These are phyloP conservation scores for Muschampia plurimacula DNA, from an alignment of 2,888 invertebrate species.

Conservation along the genomic window DNA sequence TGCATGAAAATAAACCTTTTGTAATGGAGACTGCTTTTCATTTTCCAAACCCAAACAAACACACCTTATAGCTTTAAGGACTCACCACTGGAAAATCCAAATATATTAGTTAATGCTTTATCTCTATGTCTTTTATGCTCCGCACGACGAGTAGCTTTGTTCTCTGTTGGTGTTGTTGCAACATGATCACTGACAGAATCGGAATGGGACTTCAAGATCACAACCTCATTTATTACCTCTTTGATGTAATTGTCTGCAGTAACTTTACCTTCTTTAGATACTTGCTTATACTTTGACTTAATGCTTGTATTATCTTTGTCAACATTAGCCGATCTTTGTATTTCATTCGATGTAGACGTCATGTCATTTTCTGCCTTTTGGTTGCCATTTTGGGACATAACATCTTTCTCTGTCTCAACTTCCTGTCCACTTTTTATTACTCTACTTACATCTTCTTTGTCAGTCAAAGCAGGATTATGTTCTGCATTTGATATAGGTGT, in stretches of 20 bases:
- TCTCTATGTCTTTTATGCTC: slow-evolving; percentile 51
- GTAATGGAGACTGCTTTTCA: background rate
- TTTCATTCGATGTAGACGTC: background rate
- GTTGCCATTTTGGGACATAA: background rate
- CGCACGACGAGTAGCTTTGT: slow-evolving; percentile 8
- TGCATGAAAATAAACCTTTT: background rate
- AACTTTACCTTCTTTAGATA: slow-evolving; percentile 9
- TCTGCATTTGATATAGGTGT: background rate
- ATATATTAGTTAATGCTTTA: slow-evolving; percentile 64
- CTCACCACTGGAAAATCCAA: slow-evolving; percentile 78
- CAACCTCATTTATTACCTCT: slow-evolving; percentile 49
- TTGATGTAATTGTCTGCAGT: slow-evolving; percentile 37
- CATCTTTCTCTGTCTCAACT: background rate
- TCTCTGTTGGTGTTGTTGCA: slow-evolving; percentile 17
- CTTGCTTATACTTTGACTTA: slow-evolving; percentile 19
- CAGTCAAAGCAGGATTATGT: background rate
- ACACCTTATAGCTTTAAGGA: slow-evolving; percentile 42
- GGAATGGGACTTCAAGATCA: slow-evolving; percentile 60
- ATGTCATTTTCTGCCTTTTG: background rate
- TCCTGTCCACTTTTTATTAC: slow-evolving; percentile 17
- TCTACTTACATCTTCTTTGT: background rate
- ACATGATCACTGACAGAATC: slow-evolving; percentile 53
- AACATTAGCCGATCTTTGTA: background rate
- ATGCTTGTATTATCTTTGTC: background rate
- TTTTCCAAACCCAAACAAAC: background rate